Conservation (phyloP, 2,888 invertebrate species). For the Melolontha melolontha region DNA sequence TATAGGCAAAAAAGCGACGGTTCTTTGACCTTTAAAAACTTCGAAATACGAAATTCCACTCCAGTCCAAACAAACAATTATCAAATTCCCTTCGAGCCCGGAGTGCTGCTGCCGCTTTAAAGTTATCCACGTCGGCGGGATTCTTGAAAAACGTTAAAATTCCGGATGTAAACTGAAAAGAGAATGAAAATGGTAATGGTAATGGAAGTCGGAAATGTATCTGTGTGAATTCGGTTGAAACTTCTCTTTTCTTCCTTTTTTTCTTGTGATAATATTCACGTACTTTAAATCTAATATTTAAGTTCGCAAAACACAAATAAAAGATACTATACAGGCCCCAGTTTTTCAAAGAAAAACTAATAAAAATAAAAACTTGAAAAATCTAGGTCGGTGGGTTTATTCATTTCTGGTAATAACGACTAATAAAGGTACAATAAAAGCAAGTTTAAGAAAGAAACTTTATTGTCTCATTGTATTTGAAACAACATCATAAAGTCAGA, state of each 20-base stretch:
- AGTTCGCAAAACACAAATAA: no score
- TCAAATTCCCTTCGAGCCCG: slow-evolving; percentile 34
- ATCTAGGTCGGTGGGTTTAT: no score
- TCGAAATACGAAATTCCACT: slow-evolving; percentile 36
- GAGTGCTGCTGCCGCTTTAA: slow-evolving; percentile 8
- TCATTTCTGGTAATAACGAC: no score
- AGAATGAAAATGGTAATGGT: slow-evolving; percentile 16
- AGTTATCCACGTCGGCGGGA: slow-evolving; percentile 2
- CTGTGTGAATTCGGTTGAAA: slow-evolving; percentile 1
- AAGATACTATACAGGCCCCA: no score
- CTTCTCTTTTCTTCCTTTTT: not conserved
- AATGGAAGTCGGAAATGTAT: slow-evolving; percentile 9
- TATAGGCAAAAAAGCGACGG: slow-evolving; percentile 5
- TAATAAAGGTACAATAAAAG: no score
- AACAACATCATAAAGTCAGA: no score
- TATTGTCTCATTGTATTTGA: no score
- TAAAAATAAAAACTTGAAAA: no score
- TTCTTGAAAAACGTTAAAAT: slow-evolving; percentile 30
- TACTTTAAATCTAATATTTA: no score
- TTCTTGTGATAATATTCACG: no score
- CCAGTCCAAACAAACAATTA: slow-evolving; percentile 38
- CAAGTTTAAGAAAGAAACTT: no score
- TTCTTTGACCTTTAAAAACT: slow-evolving; percentile 31
- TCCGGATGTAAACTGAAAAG: slow-evolving; percentile 13
- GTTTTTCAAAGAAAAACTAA: no score